Evolutionary conservation across 2,113 vertebrate species (phyloP), one percentile per base, ranked within the genome.

Genomic region (Otocyon megalotis): DNA sequence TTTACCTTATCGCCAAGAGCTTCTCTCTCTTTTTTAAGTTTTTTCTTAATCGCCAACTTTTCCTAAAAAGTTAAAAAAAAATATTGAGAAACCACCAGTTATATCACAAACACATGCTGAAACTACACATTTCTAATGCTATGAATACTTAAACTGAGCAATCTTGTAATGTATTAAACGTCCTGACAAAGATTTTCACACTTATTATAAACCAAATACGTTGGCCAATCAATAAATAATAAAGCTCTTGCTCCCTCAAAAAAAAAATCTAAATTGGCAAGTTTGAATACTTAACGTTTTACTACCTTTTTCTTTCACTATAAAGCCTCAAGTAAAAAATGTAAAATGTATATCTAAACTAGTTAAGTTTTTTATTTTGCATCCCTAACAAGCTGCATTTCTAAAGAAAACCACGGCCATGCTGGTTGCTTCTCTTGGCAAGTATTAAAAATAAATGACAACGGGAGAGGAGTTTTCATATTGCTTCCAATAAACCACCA

Each of bases 1-100:
- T 99, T 99, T 98, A 99, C 99, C 98, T 99, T 99, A 98, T 99
- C 99, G 69, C 99, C 99, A 74, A 99, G 99, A 43, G 99, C 99
- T 88, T 99, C 99, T 93, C 99, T 98, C 93, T 99, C 99, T 97
- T 99, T 99, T 96, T 98, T 99, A 96, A 98, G 99, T 96, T 99
- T 99, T 95, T 99, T 99, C 98, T 98, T 99, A 87, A 99, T 93
- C 63, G 99, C 99, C 95, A 99, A 65, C 80, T 99, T 99, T 98
- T 99, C 99, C 99, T 99, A 94, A 89, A 92, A 32, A 53, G 63
- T 77, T 80, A 58, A 72, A 84, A 32, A 94, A 86, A 9, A 96
- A 72, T n/a, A 93, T 20, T 97, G 80, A 97, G 72, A 97, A 89
- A 95, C 14, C 24, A 93, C 20, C 30, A 91, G 11, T 93, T 81